Evolutionary conservation across 1,140 invertebrate species (phyloP), one percentile per base, ranked within the genome.

Genomic region (Rhagoletis zephyria): DNA sequence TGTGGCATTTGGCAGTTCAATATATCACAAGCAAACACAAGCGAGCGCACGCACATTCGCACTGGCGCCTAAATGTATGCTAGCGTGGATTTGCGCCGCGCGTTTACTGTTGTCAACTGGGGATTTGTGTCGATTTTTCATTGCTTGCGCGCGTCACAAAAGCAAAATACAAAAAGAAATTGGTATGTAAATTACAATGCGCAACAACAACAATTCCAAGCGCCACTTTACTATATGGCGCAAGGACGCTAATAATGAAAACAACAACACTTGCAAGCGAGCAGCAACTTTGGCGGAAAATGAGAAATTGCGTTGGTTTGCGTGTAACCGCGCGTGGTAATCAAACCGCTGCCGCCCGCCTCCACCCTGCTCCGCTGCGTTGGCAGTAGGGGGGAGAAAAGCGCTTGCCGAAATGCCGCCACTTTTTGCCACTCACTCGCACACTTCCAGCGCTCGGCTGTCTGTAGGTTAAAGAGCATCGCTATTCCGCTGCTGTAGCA

Each of bases 271-370:
- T 30, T 30, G 56, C 14, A 30, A 59, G 4, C 12, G 30, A 30
- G 30, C 48, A 56, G 3, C n/a, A n/a, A 19, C n/a, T 56, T 74
- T 42, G 59, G 85, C 56, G 12, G 1, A 48, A 85, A 63, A 85
- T 67, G 86, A 90, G 91, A 91, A 91, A 91, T 91, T 91, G 90
- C 91, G 90, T 90, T 91, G 91, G 91, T 90, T 91, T 92, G 91
- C 91, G 91, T 91, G 91, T 91, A 91, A 91, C 91, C 91, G 91
- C 91, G 91, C 91, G 91, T 91, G 90, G 91, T 91, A 91, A 91
- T 91, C 91, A 91, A 40, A 30, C 30, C 30, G 30, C 30, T 30
- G 30, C 30, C 30, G 30, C 30, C 30, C 30, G 30, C 30, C 30
- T 30, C 64, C 19, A 1, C 30, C 85, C 59, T 30, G 9, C 85